A percentile compares a stretch with the other conserved stretches of the same genome.
Evolutionary conservation across 2,888 invertebrate genomes (phyloP).

Genomic region (Nymphalis urticae): DNA sequence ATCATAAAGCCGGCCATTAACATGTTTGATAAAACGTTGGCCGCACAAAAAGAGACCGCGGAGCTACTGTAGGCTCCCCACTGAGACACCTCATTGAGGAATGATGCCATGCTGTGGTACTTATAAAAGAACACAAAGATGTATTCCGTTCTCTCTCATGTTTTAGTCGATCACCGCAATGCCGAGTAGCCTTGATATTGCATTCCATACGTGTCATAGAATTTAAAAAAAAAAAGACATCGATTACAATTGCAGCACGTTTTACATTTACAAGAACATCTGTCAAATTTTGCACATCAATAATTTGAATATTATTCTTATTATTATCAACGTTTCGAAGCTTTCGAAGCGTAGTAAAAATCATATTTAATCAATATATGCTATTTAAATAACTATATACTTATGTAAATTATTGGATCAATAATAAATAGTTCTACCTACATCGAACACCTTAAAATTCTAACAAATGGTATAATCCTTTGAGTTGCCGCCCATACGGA

Average conservation of each 20-base stretch:
- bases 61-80: constrained; percentile 76
- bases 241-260: constrained; percentile 22
- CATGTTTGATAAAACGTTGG: constrained; percentile 80
- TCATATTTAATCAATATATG: no score
- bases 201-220: constrained; percentile 34
- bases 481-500: constrained; percentile 31
- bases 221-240: constrained; percentile 10
- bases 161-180: constrained; percentile 32
- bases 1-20: constrained; percentile 79
- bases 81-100: constrained; percentile 67
- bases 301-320: neutral
- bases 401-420: neutral
- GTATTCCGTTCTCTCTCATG: constrained; percentile 38
- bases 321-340: neutral
- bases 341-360: no score
- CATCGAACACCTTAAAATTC: constrained; percentile 31
- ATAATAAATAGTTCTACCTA: constrained; percentile 16
- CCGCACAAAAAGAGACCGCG: constrained; percentile 74
- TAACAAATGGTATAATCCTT: constrained; percentile 41
- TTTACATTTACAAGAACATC: constrained; percentile 31
- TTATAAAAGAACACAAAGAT: constrained; percentile 51
- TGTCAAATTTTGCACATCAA: constrained; percentile 24
- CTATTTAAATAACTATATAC: neutral
- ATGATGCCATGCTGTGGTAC: constrained; percentile 71
- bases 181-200: constrained; percentile 25